Base-by-base conservation (phyloP, 2,113 vertebrate species). In the Dipodomys ordii region DNA sequence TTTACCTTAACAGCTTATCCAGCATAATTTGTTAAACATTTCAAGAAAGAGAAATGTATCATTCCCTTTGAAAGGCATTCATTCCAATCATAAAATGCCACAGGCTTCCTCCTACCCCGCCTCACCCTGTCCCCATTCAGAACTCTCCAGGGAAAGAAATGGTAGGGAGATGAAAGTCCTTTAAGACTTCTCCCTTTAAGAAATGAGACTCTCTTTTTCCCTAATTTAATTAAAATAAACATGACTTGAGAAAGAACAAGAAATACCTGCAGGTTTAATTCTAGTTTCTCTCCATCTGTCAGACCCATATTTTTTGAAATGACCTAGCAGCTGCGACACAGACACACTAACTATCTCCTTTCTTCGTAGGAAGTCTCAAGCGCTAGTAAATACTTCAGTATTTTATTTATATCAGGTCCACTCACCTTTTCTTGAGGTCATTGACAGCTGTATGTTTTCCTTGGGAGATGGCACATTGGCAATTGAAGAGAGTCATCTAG, bases 211-310 rank as follows among this genome's bases (percentile, higher is more conserved):
- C 72, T 96, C 93, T 96, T 97, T 67, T 96, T 97, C 96, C 96
- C 97, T 96, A 96, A 95, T 96, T 97, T 96, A 96, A 97, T 97
- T 97, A 96, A 96, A 97, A 97, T 96, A 97, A 97, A 96, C 96
- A 97, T 95, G 94, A 95, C 23, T 94, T 97, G 72, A 93, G 95
- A 97, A 97, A 97, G 83, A 97, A 94, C 83, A 85, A 78, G 5
- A 95, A 96, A 97, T 96, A 96, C 67, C 57, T 96, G 86, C 30
- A 97, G 83, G 94, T 96, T 97, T 96, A 92, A 96, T 96, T 97
- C 96, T 90, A 94, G 83, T 94, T 90, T 69, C 72, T 95, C 92
- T 96, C 92, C 93, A 62, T 97, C 88, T 96, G 97, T 96, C 95
- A 93, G 79, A 97, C 93, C 32, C 97, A 57, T 64, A 83, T 97